phyloP scores from a whole-genome alignment of 2,797 vertebrate species.

The Geotrypetes seraphini region DNA sequence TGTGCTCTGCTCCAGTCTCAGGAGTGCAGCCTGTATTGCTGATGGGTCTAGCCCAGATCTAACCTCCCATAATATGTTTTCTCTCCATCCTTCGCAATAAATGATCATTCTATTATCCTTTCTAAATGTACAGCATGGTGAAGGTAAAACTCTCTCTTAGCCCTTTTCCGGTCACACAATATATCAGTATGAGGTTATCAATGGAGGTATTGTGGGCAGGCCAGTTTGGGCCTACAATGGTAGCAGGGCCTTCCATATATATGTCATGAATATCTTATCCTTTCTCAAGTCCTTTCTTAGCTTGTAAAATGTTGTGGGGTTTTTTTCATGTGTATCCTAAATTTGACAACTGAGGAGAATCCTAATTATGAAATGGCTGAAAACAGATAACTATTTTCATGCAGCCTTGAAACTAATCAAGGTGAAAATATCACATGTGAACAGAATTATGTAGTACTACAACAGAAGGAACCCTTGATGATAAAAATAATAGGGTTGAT shows the following conservation, averaged over 20 bases:
- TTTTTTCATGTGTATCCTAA: too few relatives aligned
- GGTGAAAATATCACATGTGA: too few relatives aligned
- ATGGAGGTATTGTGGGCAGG: neutral
- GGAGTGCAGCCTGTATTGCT: neutral
- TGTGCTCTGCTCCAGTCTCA: constrained; percentile 7
- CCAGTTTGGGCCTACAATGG: too few relatives aligned
- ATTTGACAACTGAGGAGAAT: too few relatives aligned
- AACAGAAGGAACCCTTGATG: too few relatives aligned
- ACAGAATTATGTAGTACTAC: too few relatives aligned
- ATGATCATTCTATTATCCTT: neutral
- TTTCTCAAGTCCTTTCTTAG: rapidly evolving
- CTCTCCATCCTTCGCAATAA: too few relatives aligned
- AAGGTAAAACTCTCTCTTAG: neutral
- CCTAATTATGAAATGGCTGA: too few relatives aligned
- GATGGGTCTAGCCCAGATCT: neutral
- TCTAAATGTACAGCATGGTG: neutral
- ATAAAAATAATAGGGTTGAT: too few relatives aligned
- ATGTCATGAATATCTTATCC: rapidly evolving
- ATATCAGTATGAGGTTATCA: neutral
- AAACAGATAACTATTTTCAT: too few relatives aligned
- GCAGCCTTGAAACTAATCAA: too few relatives aligned
- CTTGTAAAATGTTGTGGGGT: neutral
- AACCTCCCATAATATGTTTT: neutral
- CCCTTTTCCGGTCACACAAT: rapidly evolving
- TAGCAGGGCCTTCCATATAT: too few relatives aligned